phyloP scores from a whole-genome alignment of 2,888 invertebrate genomes.

The Pammene aurita region DNA sequence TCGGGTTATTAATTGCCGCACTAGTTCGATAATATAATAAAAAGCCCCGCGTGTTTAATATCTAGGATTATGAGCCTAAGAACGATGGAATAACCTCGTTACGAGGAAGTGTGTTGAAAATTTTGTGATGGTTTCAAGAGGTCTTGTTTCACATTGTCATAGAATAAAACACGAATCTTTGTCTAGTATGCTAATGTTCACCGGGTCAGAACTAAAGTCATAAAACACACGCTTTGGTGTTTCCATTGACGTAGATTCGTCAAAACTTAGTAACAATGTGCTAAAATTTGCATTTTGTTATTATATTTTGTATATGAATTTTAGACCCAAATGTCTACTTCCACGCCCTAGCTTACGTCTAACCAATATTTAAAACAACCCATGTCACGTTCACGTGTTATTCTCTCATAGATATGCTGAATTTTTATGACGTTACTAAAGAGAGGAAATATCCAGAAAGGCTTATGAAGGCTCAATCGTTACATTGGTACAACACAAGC shows the following conservation, averaged over 20 bases:
- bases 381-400: too few species aligned
- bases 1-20: too few species aligned
- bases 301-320: not conserved
- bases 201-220: conserved; percentile 14
- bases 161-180: conserved; percentile 4
- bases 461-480: too few species aligned
- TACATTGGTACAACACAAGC: too few species aligned
- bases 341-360: not conserved
- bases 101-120: too few species aligned
- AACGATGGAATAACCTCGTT: too few species aligned
- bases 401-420: too few species aligned
- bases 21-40: too few species aligned
- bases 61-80: too few species aligned
- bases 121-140: not conserved
- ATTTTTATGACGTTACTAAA: too few species aligned
- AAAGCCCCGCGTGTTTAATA: too few species aligned
- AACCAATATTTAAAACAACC: not conserved
- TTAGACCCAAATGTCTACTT: not conserved
- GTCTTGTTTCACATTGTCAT: not conserved
- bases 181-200: conserved; percentile 22
- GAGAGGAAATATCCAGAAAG: too few species aligned
- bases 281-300: conserved; percentile 25
- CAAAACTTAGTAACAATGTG: conserved; percentile 13
- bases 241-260: conserved; percentile 24
- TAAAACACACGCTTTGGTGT: conserved; percentile 1